Evolutionary conservation across 2,888 invertebrate genomes (phyloP), one percentile per base, ranked within the genome.

Genomic region (Parasteatoda lunata): DNA sequence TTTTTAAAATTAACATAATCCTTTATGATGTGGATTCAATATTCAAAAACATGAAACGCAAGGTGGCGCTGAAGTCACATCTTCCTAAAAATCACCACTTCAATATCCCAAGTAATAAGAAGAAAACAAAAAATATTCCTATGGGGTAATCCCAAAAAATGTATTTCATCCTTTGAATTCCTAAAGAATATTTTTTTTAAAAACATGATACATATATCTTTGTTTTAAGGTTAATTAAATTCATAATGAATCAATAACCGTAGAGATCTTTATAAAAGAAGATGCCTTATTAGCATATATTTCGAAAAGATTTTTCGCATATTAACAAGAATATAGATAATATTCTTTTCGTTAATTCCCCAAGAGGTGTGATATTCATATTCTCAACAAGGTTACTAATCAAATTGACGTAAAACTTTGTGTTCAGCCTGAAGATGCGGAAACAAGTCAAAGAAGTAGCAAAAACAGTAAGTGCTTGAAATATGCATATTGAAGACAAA

Each of bases 351-450:
- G 49, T 30, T 71, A 15, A 64, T 64, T 59, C 71, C 54, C 48
- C 77, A 54, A 54, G 71, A 79, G 70, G 48, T 65, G 45, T 51
- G 47, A 65, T 64, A 51, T 30, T 8, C 79, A 45, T 71, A 54
- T 64, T 79, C 65, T 51, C 79, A 45, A 15, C 15, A 8, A 9
- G 30, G 51, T 30, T 49, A 45, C 30, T 80, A 72, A 80, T 80
- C 66, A 73, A 80, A 72, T 70, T 45, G 5, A 52, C 72, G 72
- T 66, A 66, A 80, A 80, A 80, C 80, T 59, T 59, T 59, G 59
- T 59, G 11, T 59, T 1, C 30, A 30, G 30, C 30, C 30, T 30
- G 30, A 30, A 30, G 30, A 30, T 30, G 30, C 30, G 30, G 65
- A 76, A 76, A 76, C 30, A 47, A 65, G 45, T 11, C 5, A n/a